Evolutionary conservation across 1,140 invertebrate species (phyloP).

Genomic region (Camponotus floridanus): DNA sequence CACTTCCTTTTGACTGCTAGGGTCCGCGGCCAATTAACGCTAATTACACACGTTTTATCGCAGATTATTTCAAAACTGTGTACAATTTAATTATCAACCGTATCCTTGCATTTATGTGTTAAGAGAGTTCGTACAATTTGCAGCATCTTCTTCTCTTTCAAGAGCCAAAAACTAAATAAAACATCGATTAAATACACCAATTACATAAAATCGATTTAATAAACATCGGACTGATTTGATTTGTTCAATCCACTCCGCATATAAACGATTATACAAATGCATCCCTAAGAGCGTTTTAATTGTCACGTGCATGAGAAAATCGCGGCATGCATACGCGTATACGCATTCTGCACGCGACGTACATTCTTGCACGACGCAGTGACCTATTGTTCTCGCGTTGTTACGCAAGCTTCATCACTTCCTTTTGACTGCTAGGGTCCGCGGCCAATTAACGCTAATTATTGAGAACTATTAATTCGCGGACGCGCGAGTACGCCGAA

Average conservation of each 20-base stretch:
- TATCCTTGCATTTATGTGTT: neutral
- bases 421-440: neutral
- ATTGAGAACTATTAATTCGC: conserved; percentile 35
- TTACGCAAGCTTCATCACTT: conserved; percentile 47
- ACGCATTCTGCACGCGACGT: conserved; percentile 42
- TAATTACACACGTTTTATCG: too few species aligned
- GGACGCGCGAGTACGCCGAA: conserved; percentile 32
- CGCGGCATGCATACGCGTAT: conserved; percentile 7
- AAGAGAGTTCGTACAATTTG: neutral
- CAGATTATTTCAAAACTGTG: too few species aligned
- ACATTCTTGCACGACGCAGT: neutral
- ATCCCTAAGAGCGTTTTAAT: conserved; percentile 39
- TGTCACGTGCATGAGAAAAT: conserved; percentile 39
- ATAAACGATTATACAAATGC: conserved; percentile 28
- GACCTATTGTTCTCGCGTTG: conserved; percentile 39
- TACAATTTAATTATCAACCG: neutral
- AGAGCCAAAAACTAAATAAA: too few species aligned
- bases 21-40: too few species aligned
- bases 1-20: too few species aligned
- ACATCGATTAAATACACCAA: too few species aligned
- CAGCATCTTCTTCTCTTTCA: neutral
- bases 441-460: conserved; percentile 56
- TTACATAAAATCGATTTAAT: too few species aligned
- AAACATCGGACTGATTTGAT: neutral
- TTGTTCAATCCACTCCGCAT: neutral